These are phyloP conservation scores for Bos javanicus DNA, from an alignment of 2,113 vertebrate species.

Conservation along the genomic window DNA sequence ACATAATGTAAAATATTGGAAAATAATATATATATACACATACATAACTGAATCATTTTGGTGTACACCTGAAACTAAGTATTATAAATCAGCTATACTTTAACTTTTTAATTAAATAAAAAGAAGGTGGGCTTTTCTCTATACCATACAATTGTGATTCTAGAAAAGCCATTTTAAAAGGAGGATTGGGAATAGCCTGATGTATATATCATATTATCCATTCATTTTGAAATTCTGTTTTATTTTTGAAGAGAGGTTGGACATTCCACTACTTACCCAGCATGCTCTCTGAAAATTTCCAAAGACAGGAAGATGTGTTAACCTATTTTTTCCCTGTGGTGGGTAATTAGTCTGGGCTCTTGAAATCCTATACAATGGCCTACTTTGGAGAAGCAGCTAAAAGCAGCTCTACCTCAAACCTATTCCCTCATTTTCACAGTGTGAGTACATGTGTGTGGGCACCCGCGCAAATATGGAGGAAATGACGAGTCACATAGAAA, in stretches of 20 bases:
- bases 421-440: not conserved
- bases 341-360: not conserved
- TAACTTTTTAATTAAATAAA: not conserved
- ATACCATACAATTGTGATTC: not conserved
- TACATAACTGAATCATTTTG: not conserved
- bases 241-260: not conserved
- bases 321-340: not conserved
- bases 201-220: not conserved
- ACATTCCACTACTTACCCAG: not conserved
- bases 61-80: not conserved
- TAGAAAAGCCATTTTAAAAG: not conserved
- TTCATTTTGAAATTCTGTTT: not conserved
- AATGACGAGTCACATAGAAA: not conserved
- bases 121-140: not conserved
- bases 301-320: not conserved
- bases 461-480: not conserved
- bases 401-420: not conserved
- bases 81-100: not conserved
- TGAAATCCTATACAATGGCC: not conserved
- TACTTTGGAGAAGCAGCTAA: slow-evolving; percentile 4
- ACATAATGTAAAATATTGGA: not conserved
- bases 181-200: not conserved
- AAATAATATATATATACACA: not conserved
- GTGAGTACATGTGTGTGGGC: rapidly evolving
- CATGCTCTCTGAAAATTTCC: not conserved